phyloP scores from a whole-genome alignment of 2,888 invertebrate species.

The Caenorhabditis sinica region DNA sequence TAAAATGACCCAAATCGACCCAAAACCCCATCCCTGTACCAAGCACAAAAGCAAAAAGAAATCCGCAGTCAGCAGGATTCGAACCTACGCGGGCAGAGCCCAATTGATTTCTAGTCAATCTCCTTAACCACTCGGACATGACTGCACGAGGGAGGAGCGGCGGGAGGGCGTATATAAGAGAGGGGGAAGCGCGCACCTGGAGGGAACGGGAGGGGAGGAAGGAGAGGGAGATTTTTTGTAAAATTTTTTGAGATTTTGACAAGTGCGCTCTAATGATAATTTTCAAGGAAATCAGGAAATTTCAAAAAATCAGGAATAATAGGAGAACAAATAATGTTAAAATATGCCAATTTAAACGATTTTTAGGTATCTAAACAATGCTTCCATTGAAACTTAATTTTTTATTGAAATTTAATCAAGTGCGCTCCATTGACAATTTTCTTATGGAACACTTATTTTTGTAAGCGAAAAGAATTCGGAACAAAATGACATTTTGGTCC shows the following conservation, averaged over 20 bases:
- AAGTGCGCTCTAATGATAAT: slow-evolving; percentile 24
- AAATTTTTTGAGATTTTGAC: too few relatives aligned
- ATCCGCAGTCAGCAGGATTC: background rate
- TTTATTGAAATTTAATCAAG: too few relatives aligned
- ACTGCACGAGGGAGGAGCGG: too few relatives aligned
- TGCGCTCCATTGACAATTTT: too few relatives aligned
- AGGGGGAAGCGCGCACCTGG: background rate
- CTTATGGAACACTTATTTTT: too few relatives aligned
- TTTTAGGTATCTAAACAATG: too few relatives aligned
- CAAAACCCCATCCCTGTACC: background rate
- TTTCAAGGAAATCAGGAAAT: too few relatives aligned
- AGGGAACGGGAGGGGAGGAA: background rate
- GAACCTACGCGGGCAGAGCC: slow-evolving; percentile 77
- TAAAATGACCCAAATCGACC: background rate
- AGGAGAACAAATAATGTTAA: too few relatives aligned
- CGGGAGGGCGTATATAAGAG: slow-evolving; percentile 2
- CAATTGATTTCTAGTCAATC: slow-evolving; percentile 79
- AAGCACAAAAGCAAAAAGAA: background rate
- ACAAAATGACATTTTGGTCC: too few relatives aligned
- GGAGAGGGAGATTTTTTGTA: background rate
- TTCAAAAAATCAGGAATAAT: background rate
- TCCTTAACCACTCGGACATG: slow-evolving; percentile 77
- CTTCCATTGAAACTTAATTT: too few relatives aligned
- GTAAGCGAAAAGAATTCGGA: background rate
- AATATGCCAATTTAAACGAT: too few relatives aligned